Conservation (phyloP, 2,113 vertebrate genomes). For the Sminthopsis crassicaudata region DNA sequence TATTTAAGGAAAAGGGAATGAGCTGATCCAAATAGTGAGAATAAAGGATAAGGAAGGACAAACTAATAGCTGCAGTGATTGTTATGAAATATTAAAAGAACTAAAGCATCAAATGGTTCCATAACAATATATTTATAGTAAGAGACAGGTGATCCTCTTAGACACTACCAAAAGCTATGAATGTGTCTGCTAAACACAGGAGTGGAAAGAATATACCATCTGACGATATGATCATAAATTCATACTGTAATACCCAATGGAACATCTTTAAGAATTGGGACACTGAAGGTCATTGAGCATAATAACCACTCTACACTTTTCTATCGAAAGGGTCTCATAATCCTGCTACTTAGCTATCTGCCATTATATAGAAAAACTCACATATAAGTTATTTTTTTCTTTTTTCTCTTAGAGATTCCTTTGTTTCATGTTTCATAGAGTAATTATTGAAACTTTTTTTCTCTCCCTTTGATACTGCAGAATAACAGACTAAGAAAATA, state of each 20-base stretch:
- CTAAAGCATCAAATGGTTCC: neutral
- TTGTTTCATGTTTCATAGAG: neutral
- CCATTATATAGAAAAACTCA: neutral
- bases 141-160: neutral
- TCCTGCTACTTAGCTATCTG: neutral
- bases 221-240: neutral
- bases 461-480: slow-evolving; percentile 77
- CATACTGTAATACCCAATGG: neutral
- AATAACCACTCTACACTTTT: neutral
- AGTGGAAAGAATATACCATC: neutral
- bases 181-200: neutral
- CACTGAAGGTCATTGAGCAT: neutral
- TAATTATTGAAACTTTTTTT: slow-evolving; percentile 28
- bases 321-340: neutral
- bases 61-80: neutral
- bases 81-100: neutral
- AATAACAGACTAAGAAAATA: slow-evolving; percentile 96
- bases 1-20: neutral
- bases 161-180: neutral
- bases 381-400: neutral
- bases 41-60: neutral
- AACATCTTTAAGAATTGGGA: neutral
- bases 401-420: neutral
- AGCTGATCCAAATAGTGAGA: neutral
- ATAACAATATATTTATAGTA: neutral